Percentiles rank a stretch among this genome's conserved stretches.
phyloP scores from a whole-genome alignment of 1,140 invertebrate genomes.

The Conopomorpha cramerella region DNA sequence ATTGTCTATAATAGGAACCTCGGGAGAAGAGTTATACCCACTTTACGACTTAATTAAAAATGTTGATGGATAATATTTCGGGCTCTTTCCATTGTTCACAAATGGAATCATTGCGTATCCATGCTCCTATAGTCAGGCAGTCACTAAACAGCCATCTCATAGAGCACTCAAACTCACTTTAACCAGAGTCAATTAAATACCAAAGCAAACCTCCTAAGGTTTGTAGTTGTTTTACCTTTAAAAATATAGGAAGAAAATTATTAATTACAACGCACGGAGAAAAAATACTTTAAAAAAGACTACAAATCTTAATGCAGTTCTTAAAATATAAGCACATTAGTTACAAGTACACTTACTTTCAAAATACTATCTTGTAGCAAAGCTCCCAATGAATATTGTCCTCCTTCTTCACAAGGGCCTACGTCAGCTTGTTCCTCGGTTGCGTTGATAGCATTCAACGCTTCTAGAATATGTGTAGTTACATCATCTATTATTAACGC shows the following conservation, averaged over 20 bases:
- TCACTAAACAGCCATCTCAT: too few species aligned
- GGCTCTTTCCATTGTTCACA: not conserved
- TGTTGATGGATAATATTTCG: not conserved
- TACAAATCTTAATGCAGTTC: not conserved
- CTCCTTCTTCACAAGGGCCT: conserved; percentile 3
- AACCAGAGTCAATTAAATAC: too few species aligned
- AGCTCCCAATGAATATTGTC: conserved; percentile 27
- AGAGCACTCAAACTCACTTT: too few species aligned
- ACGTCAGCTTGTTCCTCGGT: conserved; percentile 13
- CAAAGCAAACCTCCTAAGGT: too few species aligned
- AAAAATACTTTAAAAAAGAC: too few species aligned
- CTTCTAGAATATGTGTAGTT: conserved; percentile 32
- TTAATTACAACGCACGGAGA: too few species aligned
- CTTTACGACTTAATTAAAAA: not conserved
- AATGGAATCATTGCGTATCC: not conserved
- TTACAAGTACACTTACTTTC: conserved; percentile 14
- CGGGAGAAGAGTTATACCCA: too few species aligned
- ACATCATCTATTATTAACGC: conserved; percentile 39
- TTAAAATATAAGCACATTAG: not conserved
- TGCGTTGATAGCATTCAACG: conserved; percentile 21
- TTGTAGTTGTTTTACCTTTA: too few species aligned
- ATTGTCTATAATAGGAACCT: not conserved
- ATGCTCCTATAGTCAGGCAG: too few species aligned
- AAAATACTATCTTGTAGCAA: conserved; percentile 28
- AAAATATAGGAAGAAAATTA: too few species aligned